Conservation (phyloP, 2,113 vertebrate species). For the Zosterops borbonicus region DNA sequence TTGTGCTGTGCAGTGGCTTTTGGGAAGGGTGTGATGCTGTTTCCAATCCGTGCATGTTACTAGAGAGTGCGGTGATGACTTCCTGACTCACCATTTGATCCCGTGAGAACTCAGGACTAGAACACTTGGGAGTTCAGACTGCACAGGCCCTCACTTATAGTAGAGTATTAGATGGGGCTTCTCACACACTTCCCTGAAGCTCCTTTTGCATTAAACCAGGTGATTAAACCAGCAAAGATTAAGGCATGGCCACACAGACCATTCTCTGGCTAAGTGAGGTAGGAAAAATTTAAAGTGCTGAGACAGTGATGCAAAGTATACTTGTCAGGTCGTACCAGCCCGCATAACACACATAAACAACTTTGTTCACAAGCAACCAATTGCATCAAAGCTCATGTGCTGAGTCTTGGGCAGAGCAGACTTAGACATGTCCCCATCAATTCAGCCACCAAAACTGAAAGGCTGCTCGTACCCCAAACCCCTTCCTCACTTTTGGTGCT, state of each 20-base stretch:
- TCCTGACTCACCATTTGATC: not conserved
- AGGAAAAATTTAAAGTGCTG: not conserved
- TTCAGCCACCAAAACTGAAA: not conserved
- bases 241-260: not conserved
- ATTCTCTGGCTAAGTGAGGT: not conserved
- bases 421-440: not conserved
- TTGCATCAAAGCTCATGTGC: not conserved
- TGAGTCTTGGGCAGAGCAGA: not conserved
- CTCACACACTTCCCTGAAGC: fast-evolving
- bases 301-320: not conserved
- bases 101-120: not conserved
- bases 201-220: not conserved
- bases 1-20: not conserved
- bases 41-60: no score
- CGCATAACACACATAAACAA: not conserved
- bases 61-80: not conserved
- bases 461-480: not conserved
- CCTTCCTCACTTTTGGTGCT: not conserved
- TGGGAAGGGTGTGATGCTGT: not conserved
- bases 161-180: not conserved
- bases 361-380: not conserved
- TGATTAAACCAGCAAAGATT: not conserved
- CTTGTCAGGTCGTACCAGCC: not conserved
- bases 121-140: not conserved
- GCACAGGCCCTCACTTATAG: not conserved